Evolutionary conservation across 1,140 invertebrate genomes (phyloP).

Genomic region (Drosophila hydei): DNA sequence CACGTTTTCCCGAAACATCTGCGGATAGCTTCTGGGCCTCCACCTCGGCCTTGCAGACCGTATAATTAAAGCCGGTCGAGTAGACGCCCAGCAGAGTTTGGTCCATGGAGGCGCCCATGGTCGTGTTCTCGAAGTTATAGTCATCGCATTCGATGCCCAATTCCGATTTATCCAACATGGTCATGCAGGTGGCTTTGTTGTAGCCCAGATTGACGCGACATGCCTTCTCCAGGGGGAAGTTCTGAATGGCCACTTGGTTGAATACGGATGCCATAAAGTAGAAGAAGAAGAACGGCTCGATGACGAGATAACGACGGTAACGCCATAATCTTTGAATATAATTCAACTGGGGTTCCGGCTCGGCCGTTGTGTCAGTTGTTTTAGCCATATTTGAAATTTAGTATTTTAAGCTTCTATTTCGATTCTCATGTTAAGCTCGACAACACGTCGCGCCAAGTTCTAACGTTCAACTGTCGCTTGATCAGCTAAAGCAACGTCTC

Average conservation of each 20-base stretch:
- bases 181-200: conserved; percentile 86
- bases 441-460: conserved; percentile 70
- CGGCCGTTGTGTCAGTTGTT: conserved; percentile 32
- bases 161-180: conserved; percentile 84
- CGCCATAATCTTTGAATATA: conserved; percentile 76
- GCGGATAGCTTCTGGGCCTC: conserved; percentile 86
- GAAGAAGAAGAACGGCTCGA: conserved; percentile 85
- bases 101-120: conserved; percentile 51
- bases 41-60: conserved; percentile 83
- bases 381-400: conserved; percentile 53
- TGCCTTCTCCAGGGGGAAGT: conserved; percentile 86
- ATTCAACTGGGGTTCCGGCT: conserved; percentile 45
- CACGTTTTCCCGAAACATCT: conserved; percentile 85
- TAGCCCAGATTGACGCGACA: conserved; percentile 87
- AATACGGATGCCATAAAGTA: conserved; percentile 84
- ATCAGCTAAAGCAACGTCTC: conserved; percentile 30
- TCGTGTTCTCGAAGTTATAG: conserved; percentile 79
- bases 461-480: conserved; percentile 64
- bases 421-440: conserved; percentile 33
- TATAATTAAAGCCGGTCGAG: conserved; percentile 64
- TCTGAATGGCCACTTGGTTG: conserved; percentile 84
- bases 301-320: conserved; percentile 76
- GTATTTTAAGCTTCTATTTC: conserved; percentile 6
- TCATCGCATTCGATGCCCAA: conserved; percentile 76
- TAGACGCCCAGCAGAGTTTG: conserved; percentile 34